Percentiles rank a stretch among this genome's conserved stretches.
phyloP scores from a whole-genome alignment of 1,140 invertebrate species.

The Catajapyx aquilonaris region DNA sequence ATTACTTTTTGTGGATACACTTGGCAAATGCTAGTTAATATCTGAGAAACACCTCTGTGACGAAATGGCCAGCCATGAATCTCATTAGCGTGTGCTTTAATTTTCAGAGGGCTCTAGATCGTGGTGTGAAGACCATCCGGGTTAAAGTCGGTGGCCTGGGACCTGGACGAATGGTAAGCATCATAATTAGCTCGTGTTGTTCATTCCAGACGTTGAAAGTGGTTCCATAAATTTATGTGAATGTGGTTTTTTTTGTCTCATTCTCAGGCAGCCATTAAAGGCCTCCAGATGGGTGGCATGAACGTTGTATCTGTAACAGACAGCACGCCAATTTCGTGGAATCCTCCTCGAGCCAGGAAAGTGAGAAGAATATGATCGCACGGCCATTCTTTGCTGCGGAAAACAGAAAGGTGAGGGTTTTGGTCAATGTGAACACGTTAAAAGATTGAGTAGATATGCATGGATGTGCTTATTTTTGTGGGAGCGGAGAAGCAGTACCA shows the following conservation, averaged over 20 bases:
- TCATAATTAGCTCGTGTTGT: too few species aligned
- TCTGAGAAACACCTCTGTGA: background rate
- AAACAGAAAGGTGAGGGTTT: background rate
- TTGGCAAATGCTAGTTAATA: background rate
- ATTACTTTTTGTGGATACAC: background rate
- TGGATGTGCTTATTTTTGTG: too few species aligned
- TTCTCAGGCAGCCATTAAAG: slow-evolving; percentile 70
- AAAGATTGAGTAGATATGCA: too few species aligned
- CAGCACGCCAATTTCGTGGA: slow-evolving; percentile 55
- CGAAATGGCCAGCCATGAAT: too few species aligned
- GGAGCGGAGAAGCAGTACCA: too few species aligned
- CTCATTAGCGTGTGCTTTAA: too few species aligned
- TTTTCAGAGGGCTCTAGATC: slow-evolving; percentile 46
- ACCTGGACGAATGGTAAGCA: slow-evolving; percentile 62
- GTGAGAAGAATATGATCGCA: slow-evolving; percentile 38
- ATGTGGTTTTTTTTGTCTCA: background rate
- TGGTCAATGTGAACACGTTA: too few species aligned
- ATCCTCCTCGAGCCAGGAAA: slow-evolving; percentile 51
- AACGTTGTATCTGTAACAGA: slow-evolving; percentile 81
- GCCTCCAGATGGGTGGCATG: slow-evolving; percentile 68
- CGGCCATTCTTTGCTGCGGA: too few species aligned
- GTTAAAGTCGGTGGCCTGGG: slow-evolving; percentile 60
- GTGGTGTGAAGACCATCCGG: slow-evolving; percentile 47
- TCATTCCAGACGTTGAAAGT: too few species aligned
- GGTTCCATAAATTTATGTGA: too few species aligned